Base-by-base conservation (phyloP, 2,113 vertebrate species). In the Labeo rohita region DNA sequence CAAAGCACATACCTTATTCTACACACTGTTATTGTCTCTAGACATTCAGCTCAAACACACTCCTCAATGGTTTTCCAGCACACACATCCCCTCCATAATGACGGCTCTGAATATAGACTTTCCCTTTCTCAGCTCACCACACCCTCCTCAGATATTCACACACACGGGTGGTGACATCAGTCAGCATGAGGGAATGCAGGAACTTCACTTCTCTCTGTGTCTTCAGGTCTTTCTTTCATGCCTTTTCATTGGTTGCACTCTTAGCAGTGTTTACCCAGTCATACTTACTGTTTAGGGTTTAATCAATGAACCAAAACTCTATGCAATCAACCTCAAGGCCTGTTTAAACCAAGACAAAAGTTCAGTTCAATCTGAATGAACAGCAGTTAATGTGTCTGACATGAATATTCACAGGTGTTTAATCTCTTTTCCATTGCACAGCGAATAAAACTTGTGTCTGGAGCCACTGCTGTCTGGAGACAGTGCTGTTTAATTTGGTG, bases 101-200 rank as follows among this genome's bases (percentile, higher is more conserved):
- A 74, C 21, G 18, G 23, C 45, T 49, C 79, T 82, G 77, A 80
- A 85, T 81, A 61, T 81, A 80, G 77, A 85, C 83, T 88, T 85
- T 88, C 77, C 68, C 39, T 78, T 88, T 88, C 74, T 72, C 54
- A 78, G 54, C 61, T 84, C 79, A 88, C 80, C 84, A 86, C 73
- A 86, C 84, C 84, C 84, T 84, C 50, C 75, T 47, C 23, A 84
- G 43, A 88, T 63, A 86, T 86, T 56, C 52, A 54, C 47, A 80
- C 65, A 72, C 47, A 59, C 16, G 45, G 16, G 61, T 28, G 39
- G 63, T 70, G 74, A 73, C 66, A 61, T 34, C 23, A 70, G 61
- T 36, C 65, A 73, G 21, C 12, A 72, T 18, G 49, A 80, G 84
- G 18, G 34, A 68, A 70, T 6, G 28, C 79, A 80, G 77, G 54